phyloP scores from a whole-genome alignment of 2,888 invertebrate species.

The Diarsia dahlii region DNA sequence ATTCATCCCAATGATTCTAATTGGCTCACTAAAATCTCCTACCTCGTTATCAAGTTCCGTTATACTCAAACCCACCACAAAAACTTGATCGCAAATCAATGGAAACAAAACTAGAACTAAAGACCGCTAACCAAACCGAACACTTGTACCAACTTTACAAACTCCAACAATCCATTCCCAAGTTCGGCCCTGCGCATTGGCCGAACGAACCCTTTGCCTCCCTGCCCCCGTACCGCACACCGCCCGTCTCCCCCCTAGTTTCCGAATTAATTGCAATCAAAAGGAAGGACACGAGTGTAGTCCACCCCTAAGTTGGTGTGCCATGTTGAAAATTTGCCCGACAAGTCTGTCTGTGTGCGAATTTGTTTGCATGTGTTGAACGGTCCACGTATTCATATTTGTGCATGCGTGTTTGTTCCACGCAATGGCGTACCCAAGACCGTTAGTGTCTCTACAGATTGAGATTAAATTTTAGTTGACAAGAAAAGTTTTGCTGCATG shows the following conservation, averaged over 20 bases:
- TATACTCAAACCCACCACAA: slow-evolving; percentile 57
- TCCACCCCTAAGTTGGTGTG: slow-evolving; percentile 89
- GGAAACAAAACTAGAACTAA: slow-evolving; percentile 78
- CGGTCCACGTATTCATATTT: slow-evolving; percentile 60
- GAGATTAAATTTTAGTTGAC: slow-evolving; percentile 45
- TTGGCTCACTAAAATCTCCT: slow-evolving; percentile 32
- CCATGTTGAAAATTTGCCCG: slow-evolving; percentile 88
- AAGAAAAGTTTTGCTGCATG: slow-evolving; percentile 54
- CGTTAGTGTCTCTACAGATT: slow-evolving; percentile 44
- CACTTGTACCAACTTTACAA: slow-evolving; percentile 78
- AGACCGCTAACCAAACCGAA: slow-evolving; percentile 78
- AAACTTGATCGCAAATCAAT: slow-evolving; percentile 72
- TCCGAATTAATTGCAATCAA: slow-evolving; percentile 91
- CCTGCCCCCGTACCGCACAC: slow-evolving; percentile 70
- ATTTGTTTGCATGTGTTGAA: slow-evolving; percentile 66
- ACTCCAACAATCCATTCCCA: slow-evolving; percentile 81
- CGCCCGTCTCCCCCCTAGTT: slow-evolving; percentile 74
- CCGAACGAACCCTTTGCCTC: slow-evolving; percentile 81
- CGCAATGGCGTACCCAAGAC: slow-evolving; percentile 64
- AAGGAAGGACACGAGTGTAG: slow-evolving; percentile 90
- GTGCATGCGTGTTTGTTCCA: slow-evolving; percentile 70
- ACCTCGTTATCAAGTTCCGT: slow-evolving; percentile 52
- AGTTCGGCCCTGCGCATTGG: slow-evolving; percentile 89
- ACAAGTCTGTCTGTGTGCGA: slow-evolving; percentile 75
- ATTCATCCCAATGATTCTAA: slow-evolving; percentile 26